Conservation (phyloP, 2,113 vertebrate genomes). For the Phyllopteryx taeniolatus region DNA sequence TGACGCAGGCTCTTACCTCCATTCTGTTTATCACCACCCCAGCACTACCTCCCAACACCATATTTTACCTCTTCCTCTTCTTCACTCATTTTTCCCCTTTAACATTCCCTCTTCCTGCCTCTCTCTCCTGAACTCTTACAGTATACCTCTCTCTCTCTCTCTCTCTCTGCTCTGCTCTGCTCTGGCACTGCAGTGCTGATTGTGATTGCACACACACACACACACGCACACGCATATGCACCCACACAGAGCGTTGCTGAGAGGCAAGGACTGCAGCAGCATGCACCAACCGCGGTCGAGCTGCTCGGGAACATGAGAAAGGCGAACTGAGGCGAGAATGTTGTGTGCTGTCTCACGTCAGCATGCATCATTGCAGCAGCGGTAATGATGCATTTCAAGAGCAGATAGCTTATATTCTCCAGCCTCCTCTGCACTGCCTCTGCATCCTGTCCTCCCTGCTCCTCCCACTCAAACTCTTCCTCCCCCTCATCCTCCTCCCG, state of each 20-base stretch:
- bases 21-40: slow-evolving; percentile 41
- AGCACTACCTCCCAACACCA: slow-evolving; percentile 25
- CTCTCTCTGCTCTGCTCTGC: slow-evolving; percentile 39
- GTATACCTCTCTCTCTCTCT: slow-evolving; percentile 9
- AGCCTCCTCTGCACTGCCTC: slow-evolving; percentile 68
- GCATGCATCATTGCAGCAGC: slow-evolving; percentile 53
- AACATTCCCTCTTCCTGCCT: slow-evolving; percentile 4
- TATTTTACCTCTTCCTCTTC: slow-evolving; percentile 55
- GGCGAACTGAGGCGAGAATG: slow-evolving; percentile 35
- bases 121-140: slow-evolving; percentile 11
- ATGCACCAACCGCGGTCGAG: slow-evolving; percentile 78
- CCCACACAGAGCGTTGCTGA: slow-evolving; percentile 60
- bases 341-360: slow-evolving; percentile 43
- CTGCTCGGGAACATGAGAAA: slow-evolving; percentile 54
- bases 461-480: slow-evolving; percentile 70
- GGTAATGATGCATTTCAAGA: slow-evolving; percentile 57
- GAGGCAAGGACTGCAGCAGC: slow-evolving; percentile 79
- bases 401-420: slow-evolving; percentile 65
- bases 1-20: slow-evolving; percentile 68
- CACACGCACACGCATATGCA: slow-evolving; percentile 17
- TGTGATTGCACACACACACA: slow-evolving; percentile 62
- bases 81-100: slow-evolving; percentile 19
- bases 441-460: slow-evolving; percentile 66
- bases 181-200: slow-evolving; percentile 75
- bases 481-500: slow-evolving; percentile 67